Conservation (phyloP, 2,888 invertebrate species). For the Oligia fasciuncula region DNA sequence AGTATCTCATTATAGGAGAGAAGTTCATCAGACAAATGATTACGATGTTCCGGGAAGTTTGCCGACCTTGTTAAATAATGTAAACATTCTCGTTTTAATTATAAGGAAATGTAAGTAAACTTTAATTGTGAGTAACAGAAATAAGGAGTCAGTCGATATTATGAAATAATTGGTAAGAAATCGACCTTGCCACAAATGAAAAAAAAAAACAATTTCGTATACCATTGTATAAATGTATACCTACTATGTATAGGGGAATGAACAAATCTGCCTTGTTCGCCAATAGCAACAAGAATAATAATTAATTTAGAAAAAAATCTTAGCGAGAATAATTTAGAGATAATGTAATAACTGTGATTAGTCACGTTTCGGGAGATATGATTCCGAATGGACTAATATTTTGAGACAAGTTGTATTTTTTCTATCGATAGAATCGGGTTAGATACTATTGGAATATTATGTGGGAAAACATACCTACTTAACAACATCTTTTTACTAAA, state of each 20-base stretch:
- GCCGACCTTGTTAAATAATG: conserved; percentile 38
- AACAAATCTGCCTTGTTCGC: background rate
- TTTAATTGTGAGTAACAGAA: conserved; percentile 6
- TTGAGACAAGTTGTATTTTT: background rate
- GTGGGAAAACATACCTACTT: background rate
- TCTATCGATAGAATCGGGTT: background rate
- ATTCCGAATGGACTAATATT: background rate
- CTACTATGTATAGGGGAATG: background rate
- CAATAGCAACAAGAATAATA: background rate
- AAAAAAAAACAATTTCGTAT: background rate
- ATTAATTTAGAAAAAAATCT: no score
- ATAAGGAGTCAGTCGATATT: background rate
- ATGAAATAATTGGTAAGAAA: conserved; percentile 8
- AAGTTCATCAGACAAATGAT: conserved; percentile 47
- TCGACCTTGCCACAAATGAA: background rate
- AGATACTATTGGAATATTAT: background rate
- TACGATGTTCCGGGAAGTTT: conserved; percentile 43
- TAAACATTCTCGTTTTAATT: conserved; percentile 34
- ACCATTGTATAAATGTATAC: background rate
- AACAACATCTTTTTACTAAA: background rate
- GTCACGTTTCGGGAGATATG: background rate
- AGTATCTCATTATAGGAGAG: conserved; percentile 35
- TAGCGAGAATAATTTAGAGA: background rate
- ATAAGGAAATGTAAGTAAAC: conserved; percentile 20
- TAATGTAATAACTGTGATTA: background rate